These are phyloP conservation scores for Caretta caretta DNA, from an alignment of 2,113 vertebrate genomes.

Conservation along the genomic window DNA sequence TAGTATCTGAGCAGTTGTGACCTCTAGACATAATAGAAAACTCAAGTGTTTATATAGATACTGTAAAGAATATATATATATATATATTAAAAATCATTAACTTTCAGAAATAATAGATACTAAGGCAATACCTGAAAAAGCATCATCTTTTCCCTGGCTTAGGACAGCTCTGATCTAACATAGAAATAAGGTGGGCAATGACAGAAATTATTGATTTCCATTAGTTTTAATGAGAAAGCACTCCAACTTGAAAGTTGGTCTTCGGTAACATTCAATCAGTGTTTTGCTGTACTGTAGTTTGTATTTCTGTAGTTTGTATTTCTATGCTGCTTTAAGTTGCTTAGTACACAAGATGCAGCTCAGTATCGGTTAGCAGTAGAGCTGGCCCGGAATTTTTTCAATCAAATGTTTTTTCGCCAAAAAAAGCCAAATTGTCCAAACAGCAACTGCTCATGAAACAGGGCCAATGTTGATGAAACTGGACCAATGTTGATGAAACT, in stretches of 20 bases:
- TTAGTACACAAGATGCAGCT: neutral
- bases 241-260: neutral
- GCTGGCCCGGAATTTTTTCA: neutral
- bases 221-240: neutral
- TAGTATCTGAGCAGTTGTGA: slow-evolving; percentile 59
- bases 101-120: slow-evolving; percentile 35
- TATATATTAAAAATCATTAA: slow-evolving; percentile 19
- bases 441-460: neutral
- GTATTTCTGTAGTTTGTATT: fast-evolving
- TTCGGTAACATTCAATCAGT: neutral
- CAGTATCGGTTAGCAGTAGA: neutral
- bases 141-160: neutral
- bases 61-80: slow-evolving; percentile 37
- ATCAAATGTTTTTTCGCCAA: neutral
- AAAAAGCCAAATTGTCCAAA: neutral
- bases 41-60: slow-evolving; percentile 37
- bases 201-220: fast-evolving
- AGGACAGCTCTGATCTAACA: neutral
- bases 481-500: neutral
- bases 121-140: slow-evolving; percentile 23
- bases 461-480: neutral
- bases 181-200: neutral
- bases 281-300: neutral
- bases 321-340: neutral
- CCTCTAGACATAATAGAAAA: slow-evolving; percentile 61